phyloP scores from a whole-genome alignment of 2,113 vertebrate species.

The Menura novaehollandiae region DNA sequence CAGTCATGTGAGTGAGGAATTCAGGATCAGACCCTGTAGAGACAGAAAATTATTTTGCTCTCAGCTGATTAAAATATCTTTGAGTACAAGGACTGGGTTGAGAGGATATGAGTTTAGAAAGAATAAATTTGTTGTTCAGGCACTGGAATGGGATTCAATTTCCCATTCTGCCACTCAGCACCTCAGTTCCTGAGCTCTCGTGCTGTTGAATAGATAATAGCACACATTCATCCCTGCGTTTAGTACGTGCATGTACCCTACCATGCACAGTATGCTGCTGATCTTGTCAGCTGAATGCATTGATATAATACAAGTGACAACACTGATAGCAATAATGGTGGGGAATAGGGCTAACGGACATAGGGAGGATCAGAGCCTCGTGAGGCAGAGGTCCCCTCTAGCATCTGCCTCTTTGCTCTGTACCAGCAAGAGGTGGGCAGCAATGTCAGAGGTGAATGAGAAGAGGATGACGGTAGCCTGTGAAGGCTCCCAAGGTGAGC shows the following conservation, averaged over 20 bases:
- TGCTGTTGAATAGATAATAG: slow-evolving; percentile 23
- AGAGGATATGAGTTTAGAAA: slow-evolving; percentile 1
- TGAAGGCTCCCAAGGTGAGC: not conserved
- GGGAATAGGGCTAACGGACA: not conserved
- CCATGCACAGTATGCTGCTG: not conserved
- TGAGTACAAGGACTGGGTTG: not conserved
- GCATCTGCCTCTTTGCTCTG: not conserved
- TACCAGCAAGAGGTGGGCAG: not conserved
- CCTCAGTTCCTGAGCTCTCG: not conserved
- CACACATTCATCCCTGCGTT: not conserved
- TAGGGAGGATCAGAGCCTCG: accelerated
- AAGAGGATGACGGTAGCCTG: not conserved
- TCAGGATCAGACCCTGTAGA: not conserved
- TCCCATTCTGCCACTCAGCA: slow-evolving; percentile 8
- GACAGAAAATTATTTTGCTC: not conserved
- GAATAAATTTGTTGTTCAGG: slow-evolving; percentile 12
- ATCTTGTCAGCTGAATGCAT: not conserved
- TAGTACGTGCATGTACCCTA: not conserved
- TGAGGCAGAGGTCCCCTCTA: not conserved
- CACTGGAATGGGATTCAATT: slow-evolving; percentile 13
- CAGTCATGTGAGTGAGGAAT: not conserved
- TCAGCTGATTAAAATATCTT: slow-evolving; percentile 21
- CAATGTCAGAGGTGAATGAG: not conserved
- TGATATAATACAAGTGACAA: not conserved
- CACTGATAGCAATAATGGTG: not conserved